Base-by-base conservation (phyloP, 1,140 invertebrate genomes). In the Diorhabda sublineata region DNA sequence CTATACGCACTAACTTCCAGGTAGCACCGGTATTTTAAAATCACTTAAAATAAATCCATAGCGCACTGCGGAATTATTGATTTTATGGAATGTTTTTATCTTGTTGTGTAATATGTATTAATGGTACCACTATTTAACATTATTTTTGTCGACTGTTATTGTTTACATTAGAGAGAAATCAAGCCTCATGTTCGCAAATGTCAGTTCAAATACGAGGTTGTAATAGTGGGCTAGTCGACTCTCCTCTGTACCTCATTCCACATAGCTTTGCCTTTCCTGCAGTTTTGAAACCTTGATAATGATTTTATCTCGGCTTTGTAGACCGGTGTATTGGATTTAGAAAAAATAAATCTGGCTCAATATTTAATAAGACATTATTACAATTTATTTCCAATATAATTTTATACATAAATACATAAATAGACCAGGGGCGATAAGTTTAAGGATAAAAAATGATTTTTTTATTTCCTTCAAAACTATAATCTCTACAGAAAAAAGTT, bases 51-150 rank as follows among this genome's bases (percentile, higher is more conserved):
- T 44, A 9, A 60, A 41, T 45, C 4, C 0, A 26, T 3, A 8
- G 9, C n/a, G 26, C 65, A 66, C 65, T 66, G 57, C 7, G 42
- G 58, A 45, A 5, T 59, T 66, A 60, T 66, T 64, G 63, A 56
- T 64, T 64, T 64, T 52, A 26, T 26, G 26, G 26, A 26, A 26
- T 26, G 26, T 26, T 26, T 26, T 26, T 26, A 26, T 26, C 26
- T 26, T 26, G 26, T 26, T 26, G 26, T 26, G 26, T 26, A 26
- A 26, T 26, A 26, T 26, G 26, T 1, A 26, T 26, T 26, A 26
- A 26, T 26, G 26, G 1, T 26, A 26, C 26, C 26, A 26, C 26
- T 26, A 26, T 26, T 52, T 52, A 52, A 52, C n/a, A 52, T 52
- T n/a, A 52, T 52, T 8, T 52, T n/a, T 52, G 47, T 8, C n/a